Conservation (phyloP, 1,140 invertebrate species). For the Drosophila jambulina region DNA sequence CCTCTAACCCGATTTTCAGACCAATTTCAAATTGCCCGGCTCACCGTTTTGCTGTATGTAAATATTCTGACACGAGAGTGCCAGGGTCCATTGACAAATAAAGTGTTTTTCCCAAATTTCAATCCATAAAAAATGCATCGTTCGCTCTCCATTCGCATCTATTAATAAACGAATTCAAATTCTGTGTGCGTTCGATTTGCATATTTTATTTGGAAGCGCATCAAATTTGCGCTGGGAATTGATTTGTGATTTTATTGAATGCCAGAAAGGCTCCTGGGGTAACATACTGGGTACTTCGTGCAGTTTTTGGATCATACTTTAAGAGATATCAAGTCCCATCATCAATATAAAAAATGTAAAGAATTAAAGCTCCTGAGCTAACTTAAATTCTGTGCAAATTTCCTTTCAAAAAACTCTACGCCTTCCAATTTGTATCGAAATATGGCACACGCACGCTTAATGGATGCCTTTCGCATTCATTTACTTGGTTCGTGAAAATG, state of each 20-base stretch:
- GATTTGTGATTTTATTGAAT: slow-evolving; percentile 18
- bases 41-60: slow-evolving; percentile 45
- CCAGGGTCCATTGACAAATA: slow-evolving; percentile 50
- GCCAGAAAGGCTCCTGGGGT: too few species aligned
- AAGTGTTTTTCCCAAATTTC: slow-evolving; percentile 57
- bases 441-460: slow-evolving; percentile 13
- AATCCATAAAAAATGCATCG: slow-evolving; percentile 58
- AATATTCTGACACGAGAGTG: slow-evolving; percentile 39
- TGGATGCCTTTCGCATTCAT: slow-evolving; percentile 20
- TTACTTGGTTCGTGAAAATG: slow-evolving; percentile 19
- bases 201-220: slow-evolving; percentile 64
- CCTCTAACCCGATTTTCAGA: slow-evolving; percentile 4
- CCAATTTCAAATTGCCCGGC: slow-evolving; percentile 41
- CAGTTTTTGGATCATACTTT: too few species aligned
- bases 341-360: too few species aligned
- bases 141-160: slow-evolving; percentile 51
- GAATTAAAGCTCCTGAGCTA: not conserved
- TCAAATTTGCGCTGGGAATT: slow-evolving; percentile 12
- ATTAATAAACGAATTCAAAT: slow-evolving; percentile 77
- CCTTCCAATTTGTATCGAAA: slow-evolving; percentile 5
- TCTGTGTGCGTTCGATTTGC: slow-evolving; percentile 59
- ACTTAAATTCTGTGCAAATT: not conserved
- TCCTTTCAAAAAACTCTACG: not conserved
- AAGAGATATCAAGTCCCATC: too few species aligned
- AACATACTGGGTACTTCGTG: not conserved